phyloP scores from a whole-genome alignment of 2,888 invertebrate genomes.

The Pyrgus malvae region DNA sequence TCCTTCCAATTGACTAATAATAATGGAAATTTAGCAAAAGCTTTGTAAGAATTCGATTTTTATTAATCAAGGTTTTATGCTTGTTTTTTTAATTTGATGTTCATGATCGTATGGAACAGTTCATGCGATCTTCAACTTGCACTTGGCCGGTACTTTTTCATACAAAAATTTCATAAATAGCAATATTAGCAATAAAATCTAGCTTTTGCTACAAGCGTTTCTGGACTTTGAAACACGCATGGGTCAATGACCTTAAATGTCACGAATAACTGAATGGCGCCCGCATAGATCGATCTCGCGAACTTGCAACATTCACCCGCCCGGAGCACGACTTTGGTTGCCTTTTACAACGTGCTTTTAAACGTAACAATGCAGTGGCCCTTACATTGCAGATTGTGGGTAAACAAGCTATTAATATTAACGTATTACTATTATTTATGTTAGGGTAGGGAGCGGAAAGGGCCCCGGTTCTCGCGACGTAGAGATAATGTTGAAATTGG shows the following conservation, averaged over 20 bases:
- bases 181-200: background rate
- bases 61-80: too few relatives aligned
- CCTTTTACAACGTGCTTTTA: background rate
- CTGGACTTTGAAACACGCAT: background rate
- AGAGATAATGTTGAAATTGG: too few relatives aligned
- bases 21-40: too few relatives aligned
- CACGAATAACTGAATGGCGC: slow-evolving; percentile 13
- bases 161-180: background rate
- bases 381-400: background rate
- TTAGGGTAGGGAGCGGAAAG: too few relatives aligned
- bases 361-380: background rate
- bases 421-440: background rate
- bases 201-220: background rate
- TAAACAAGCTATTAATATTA: background rate
- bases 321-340: background rate
- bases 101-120: too few relatives aligned
- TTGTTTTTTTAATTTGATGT: too few relatives aligned
- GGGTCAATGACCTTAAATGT: slow-evolving; percentile 18
- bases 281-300: slow-evolving; percentile 15
- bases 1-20: too few relatives aligned
- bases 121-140: too few relatives aligned
- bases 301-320: slow-evolving; percentile 16
- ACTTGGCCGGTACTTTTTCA: background rate
- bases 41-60: too few relatives aligned
- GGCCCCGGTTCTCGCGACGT: too few relatives aligned